Evolutionary conservation across 2,113 vertebrate species (phyloP), one percentile per base, ranked within the genome.

Genomic region (Eonycteris spelaea): DNA sequence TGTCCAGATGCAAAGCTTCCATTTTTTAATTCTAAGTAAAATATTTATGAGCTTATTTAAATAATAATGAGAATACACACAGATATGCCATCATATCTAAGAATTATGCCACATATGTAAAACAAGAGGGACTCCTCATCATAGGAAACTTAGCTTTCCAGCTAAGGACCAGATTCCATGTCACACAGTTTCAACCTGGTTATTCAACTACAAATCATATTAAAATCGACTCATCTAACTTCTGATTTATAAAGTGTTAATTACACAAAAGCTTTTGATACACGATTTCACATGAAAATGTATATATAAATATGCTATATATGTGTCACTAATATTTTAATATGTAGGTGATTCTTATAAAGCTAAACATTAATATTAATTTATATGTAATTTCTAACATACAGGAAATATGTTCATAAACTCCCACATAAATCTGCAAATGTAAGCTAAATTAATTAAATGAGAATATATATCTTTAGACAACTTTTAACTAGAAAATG

Each of bases 41-140:
- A 92, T 96, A 96, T 98, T 95, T 97, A 97, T 97, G 73, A 95
- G 43, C 21, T 91, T 84, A 95, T 97, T 97, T 97, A 97, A 98
- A 97, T 97, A 97, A 95, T 97, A 95, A 97, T 97, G 95, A 97
- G 77, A 84, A 95, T 67, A 33, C 57, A 71, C 51, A 28, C 22
- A 92, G 85, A n/a, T n/a, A n/a, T 73, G 70, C 70, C 48, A 82
- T 94, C 28, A 0, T 51, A 51, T 89, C 94, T 90, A 96, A 84
- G 89, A 95, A 94, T 97, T 89, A 95, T 77, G 70, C 45, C 35
- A 45, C 57, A 53, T 85, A 40, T 59, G 65, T 55, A 93, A 80
- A 93, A 45, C 65, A 61, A 65, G 63, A 97, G 94, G 79, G 95
- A 96, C 51, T 95, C 11, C 65, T 96, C 55, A 90, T 82, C 26